Conservation (phyloP, 2,888 invertebrate species). For the Microctonus brassicae region DNA sequence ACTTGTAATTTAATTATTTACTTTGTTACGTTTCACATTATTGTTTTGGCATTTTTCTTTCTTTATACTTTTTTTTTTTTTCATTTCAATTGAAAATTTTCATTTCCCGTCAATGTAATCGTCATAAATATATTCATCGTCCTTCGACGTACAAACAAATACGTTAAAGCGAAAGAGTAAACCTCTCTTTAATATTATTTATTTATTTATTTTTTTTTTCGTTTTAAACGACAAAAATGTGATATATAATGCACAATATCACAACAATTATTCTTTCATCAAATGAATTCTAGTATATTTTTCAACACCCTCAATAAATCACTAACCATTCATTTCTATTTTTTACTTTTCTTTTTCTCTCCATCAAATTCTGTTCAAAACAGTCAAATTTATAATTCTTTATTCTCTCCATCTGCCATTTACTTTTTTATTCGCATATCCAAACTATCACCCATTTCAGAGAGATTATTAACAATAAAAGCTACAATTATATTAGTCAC, state of each 20-base stretch:
- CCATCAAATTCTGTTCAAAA: neutral
- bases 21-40: conserved; percentile 28
- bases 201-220: too few relatives aligned
- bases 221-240: neutral
- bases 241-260: neutral
- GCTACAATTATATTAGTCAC: conserved; percentile 14
- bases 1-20: neutral
- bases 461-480: conserved; percentile 11
- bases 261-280: neutral
- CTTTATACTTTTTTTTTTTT: neutral
- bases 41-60: conserved; percentile 39
- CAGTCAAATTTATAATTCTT: neutral
- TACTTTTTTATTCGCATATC: neutral
- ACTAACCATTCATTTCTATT: neutral
- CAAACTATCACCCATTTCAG: neutral
- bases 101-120: neutral
- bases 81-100: neutral
- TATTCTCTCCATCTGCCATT: neutral
- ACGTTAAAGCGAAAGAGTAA: conserved; percentile 12
- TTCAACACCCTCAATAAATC: neutral
- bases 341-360: neutral
- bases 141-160: conserved; percentile 1
- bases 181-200: conserved; percentile 7
- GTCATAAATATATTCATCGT: neutral
- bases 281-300: neutral